phyloP scores from a whole-genome alignment of 2,797 vertebrate genomes.

The Pygocentrus nattereri region DNA sequence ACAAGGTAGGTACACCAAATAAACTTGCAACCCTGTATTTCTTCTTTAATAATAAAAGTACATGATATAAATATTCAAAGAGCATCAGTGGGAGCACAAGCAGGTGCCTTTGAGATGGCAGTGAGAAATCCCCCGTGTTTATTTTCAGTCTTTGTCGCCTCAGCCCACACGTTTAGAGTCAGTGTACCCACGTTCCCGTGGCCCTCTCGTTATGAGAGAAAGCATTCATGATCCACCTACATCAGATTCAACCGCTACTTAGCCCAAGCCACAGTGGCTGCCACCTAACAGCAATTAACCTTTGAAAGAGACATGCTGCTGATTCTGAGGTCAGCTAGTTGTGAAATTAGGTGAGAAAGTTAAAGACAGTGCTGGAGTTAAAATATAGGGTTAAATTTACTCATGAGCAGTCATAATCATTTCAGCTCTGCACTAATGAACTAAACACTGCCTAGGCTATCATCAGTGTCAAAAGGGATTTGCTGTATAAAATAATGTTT shows the following conservation, averaged over 20 bases:
- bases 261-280: constrained; percentile 39
- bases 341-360: constrained; percentile 32
- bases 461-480: too few relatives aligned
- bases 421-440: background rate
- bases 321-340: constrained; percentile 31
- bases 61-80: constrained; percentile 32
- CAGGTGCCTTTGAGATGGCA: constrained; percentile 45
- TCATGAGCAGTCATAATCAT: background rate
- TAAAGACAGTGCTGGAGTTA: constrained; percentile 9
- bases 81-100: constrained; percentile 20
- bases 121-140: constrained; percentile 56
- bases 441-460: background rate
- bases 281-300: constrained; percentile 54
- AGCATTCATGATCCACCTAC: constrained; percentile 55
- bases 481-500: too few relatives aligned
- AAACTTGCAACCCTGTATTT: background rate
- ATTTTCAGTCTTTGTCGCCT: constrained; percentile 55
- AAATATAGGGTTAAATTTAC: background rate
- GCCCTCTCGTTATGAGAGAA: constrained; percentile 55
- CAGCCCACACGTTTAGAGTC: constrained; percentile 56
- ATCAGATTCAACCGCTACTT: constrained; percentile 40
- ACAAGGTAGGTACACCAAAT: background rate
- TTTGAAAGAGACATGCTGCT: constrained; percentile 22
- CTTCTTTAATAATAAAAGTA: background rate
- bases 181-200: constrained; percentile 50